Conservation (phyloP, 1,140 invertebrate genomes). For the Sitodiplosis mosellana region DNA sequence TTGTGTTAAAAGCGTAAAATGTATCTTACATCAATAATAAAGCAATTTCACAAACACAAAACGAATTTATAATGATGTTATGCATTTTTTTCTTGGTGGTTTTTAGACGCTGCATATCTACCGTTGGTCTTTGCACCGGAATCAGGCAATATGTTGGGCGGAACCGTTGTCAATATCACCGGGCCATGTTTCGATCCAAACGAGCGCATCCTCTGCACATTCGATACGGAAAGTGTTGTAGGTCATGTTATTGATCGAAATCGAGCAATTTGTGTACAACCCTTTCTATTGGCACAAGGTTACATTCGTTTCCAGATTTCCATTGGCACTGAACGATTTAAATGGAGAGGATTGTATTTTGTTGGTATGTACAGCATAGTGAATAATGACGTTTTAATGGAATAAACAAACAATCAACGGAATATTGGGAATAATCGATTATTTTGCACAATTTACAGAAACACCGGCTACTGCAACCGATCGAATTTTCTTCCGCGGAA, state of each 20-base stretch:
- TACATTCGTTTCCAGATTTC: constrained; percentile 78
- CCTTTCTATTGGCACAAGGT: constrained; percentile 73
- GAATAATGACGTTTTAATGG: too few species aligned
- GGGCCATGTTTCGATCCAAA: constrained; percentile 70
- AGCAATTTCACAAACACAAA: neutral
- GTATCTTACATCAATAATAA: too few species aligned
- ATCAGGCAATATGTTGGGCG: constrained; percentile 88
- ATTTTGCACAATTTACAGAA: constrained; percentile 33
- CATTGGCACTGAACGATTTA: constrained; percentile 61
- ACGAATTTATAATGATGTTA: constrained; percentile 2
- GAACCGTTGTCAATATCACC: constrained; percentile 85
- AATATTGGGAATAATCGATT: neutral
- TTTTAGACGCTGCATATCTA: constrained; percentile 54
- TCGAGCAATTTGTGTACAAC: constrained; percentile 75
- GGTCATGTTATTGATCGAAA: constrained; percentile 60
- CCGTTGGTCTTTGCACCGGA: constrained; percentile 77
- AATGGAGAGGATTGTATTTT: constrained; percentile 85
- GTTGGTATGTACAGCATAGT: constrained; percentile 43
- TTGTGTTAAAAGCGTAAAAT: too few species aligned
- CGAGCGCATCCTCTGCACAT: constrained; percentile 59
- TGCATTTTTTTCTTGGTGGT: constrained; percentile 8
- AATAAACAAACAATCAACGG: neutral
- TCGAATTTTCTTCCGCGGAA: constrained; percentile 61
- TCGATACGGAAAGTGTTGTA: constrained; percentile 55
- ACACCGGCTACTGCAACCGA: constrained; percentile 68